Base-by-base conservation (phyloP, 2,888 invertebrate species). In the Odontocolon sp. region DNA sequence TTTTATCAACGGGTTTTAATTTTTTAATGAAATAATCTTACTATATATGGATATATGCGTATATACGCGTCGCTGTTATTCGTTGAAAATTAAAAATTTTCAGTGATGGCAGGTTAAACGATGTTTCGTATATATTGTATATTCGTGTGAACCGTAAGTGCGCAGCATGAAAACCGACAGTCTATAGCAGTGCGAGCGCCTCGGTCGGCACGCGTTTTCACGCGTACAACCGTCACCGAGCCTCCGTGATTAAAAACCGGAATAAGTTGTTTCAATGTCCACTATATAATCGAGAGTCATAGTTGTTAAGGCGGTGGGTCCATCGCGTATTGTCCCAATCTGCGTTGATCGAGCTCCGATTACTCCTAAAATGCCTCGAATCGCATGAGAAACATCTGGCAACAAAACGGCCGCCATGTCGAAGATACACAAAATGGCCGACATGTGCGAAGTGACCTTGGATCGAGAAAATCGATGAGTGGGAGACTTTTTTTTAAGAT, bases 1-100 rank as follows among this genome's bases (percentile, higher is more conserved):
- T 86, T 84, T 89, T 88, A 88, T 82, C 86, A 90, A 89, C 88
- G 87, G 90, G 87, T 90, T 90, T 89, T 90, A 89, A 90, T 90
- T 90, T 90, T 90, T 90, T 90, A 90, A 90, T 90, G 90, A 90
- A 90, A 90, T 90, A 90, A 90, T 90, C 89, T 90, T 86, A 85
- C 89, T 89, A 87, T 87, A 64, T 77, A 72, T 72, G 77, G 68
- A 77, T 77, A 77, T 77, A 77, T 68, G 77, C 77, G 77, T 77
- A 77, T 77, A 77, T 72, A 77, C 72, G 77, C 72, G 72, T 68
- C 71, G 71, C 61, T 71, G 69, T 63, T 59, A 31, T 26, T 23
- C 31, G n/a, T 16, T 36, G 36, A 2, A 9, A 18, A n/a, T 2
- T 4, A 42, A 42, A 47, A 63, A 72, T 68, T 56, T 77, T 14